phyloP scores from a whole-genome alignment of 2,797 vertebrate species.

The Myotis planiceps region DNA sequence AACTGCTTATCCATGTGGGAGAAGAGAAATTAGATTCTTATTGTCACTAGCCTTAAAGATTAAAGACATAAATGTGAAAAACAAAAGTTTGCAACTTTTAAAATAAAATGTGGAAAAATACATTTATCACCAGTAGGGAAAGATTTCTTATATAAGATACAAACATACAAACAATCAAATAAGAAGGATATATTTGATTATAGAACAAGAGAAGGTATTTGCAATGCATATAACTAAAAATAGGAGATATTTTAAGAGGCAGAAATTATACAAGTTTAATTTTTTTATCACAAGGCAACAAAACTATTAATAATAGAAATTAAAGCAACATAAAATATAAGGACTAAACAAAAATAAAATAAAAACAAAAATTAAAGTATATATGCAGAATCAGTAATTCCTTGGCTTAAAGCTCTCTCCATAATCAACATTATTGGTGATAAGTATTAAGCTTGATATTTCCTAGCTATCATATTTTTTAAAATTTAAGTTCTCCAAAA shows the following conservation, averaged over 20 bases:
- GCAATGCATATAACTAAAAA: background rate
- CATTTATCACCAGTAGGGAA: background rate
- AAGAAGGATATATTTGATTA: background rate
- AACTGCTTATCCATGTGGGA: background rate
- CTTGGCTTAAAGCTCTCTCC: conserved; percentile 11
- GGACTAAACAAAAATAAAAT: background rate
- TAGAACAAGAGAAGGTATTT: background rate
- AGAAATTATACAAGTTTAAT: conserved; percentile 24
- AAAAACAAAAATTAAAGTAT: background rate
- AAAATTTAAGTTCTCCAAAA: background rate
- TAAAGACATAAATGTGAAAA: background rate
- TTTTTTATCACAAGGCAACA: background rate
- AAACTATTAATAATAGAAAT: background rate
- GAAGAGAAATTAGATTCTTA: background rate
- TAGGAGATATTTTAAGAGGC: conserved; percentile 1
- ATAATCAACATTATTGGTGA: background rate
- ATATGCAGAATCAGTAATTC: conserved; percentile 64
- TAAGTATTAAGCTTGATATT: background rate
- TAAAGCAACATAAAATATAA: conserved; percentile 1
- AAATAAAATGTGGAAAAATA: background rate
- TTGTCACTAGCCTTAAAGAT: background rate
- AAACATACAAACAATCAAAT: background rate
- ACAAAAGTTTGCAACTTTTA: background rate
- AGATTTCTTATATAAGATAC: background rate
- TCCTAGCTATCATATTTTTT: background rate